Percentiles rank a stretch among this genome's conserved stretches.
Conservation (phyloP, 1,140 invertebrate genomes). For the Colletes latitarsis region DNA sequence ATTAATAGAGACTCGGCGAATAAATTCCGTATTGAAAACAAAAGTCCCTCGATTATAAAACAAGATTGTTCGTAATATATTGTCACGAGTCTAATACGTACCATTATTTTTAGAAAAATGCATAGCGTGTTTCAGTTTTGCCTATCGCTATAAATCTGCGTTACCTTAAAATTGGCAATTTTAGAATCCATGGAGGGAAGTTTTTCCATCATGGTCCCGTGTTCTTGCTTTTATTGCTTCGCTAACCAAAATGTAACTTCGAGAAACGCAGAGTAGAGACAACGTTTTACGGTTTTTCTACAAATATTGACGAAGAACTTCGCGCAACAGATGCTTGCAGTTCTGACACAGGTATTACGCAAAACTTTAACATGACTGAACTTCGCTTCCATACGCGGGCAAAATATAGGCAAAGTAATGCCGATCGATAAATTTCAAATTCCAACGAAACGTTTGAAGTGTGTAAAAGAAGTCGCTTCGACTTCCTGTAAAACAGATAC, state of each 20-base stretch:
- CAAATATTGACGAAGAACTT: slow-evolving; percentile 15
- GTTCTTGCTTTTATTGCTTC: neutral
- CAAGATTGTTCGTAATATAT: too few species aligned
- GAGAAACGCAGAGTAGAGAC: neutral
- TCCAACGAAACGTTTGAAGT: too few species aligned
- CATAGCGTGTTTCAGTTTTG: too few species aligned
- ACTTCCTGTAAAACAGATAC: too few species aligned
- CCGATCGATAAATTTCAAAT: neutral
- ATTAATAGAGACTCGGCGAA: too few species aligned
- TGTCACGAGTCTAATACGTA: too few species aligned
- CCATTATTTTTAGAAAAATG: too few species aligned
- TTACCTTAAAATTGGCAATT: slow-evolving; percentile 28
- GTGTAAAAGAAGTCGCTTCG: too few species aligned
- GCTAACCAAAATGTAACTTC: slow-evolving; percentile 14
- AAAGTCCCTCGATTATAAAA: too few species aligned
- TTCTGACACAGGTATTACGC: neutral
- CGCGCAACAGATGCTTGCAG: slow-evolving; percentile 25
- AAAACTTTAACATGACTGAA: neutral
- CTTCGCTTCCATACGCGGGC: neutral
- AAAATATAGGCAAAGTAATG: neutral
- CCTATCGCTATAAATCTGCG: neutral
- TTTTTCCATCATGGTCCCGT: slow-evolving; percentile 28
- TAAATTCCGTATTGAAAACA: too few species aligned
- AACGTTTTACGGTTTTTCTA: neutral
- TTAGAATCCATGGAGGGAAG: slow-evolving; percentile 12